These are phyloP conservation scores for Aphaenogaster rudis DNA, from an alignment of 1,140 invertebrate species.

Conservation along the genomic window DNA sequence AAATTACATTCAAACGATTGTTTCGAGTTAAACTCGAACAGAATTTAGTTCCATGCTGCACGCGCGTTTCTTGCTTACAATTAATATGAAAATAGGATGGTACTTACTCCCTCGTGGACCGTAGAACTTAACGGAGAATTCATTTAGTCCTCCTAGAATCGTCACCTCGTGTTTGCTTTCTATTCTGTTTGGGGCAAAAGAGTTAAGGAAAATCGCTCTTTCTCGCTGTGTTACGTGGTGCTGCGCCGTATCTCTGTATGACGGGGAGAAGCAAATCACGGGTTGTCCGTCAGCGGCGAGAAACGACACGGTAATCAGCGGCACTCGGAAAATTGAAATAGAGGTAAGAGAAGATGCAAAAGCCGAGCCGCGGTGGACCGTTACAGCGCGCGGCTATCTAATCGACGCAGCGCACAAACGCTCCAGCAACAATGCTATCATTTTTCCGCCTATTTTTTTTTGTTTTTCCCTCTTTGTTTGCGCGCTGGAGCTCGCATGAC, in stretches of 20 bases:
- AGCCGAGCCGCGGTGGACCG: constrained; percentile 52
- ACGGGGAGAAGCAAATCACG: constrained; percentile 50
- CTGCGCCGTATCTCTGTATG: not conserved
- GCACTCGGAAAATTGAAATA: constrained; percentile 64
- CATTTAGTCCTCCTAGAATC: constrained; percentile 98
- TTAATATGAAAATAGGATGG: constrained; percentile 30
- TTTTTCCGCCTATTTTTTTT: not conserved
- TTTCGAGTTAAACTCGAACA: not conserved
- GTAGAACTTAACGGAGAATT: constrained; percentile 99
- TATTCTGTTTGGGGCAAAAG: constrained; percentile 90
- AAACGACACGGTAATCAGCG: constrained; percentile 64
- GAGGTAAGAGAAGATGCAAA: constrained; percentile 47
- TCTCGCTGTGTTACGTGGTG: not conserved
- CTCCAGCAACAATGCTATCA: constrained; percentile 43
- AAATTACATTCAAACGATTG: not conserved
- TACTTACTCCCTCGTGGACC: constrained; percentile 97
- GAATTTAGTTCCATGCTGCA: not conserved
- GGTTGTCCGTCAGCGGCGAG: constrained; percentile 50
- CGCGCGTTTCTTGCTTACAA: not conserved
- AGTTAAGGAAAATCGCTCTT: constrained; percentile 79
- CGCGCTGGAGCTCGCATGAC: not conserved
- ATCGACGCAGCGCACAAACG: constrained; percentile 28
- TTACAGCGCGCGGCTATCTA: constrained; percentile 35
- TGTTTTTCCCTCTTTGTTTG: constrained; percentile 13
- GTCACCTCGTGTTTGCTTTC: constrained; percentile 99